A percentile compares a stretch with the other conserved stretches of the same genome.
Conservation (phyloP, 2,113 vertebrate genomes). For the Callocephalon fimbriatum region DNA sequence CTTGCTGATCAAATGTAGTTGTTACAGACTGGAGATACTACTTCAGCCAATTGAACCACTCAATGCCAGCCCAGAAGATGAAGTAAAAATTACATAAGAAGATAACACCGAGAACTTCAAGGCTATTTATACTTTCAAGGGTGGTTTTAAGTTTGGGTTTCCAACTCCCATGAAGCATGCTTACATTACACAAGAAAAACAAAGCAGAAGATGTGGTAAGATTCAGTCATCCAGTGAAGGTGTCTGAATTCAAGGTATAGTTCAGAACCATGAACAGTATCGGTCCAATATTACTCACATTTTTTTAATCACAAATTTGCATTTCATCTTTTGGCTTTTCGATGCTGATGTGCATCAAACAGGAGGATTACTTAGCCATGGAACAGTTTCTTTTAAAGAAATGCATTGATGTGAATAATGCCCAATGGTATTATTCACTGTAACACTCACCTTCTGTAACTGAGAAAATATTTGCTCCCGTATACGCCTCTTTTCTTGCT, state of each 20-base stretch:
- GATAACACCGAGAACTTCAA: not conserved
- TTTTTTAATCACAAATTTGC: not conserved
- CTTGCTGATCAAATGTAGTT: not conserved
- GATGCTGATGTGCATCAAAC: not conserved
- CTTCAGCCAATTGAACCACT: not conserved
- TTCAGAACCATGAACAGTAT: not conserved
- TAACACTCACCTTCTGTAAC: constrained; percentile 78
- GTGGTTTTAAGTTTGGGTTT: not conserved
- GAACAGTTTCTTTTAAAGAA: not conserved
- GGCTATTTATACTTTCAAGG: not conserved
- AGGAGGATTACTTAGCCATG: not conserved
- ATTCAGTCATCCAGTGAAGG: not conserved
- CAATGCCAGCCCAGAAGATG: not conserved
- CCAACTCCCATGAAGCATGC: not conserved
- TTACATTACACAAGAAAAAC: not conserved
- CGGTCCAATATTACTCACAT: not conserved
- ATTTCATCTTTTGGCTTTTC: not conserved
- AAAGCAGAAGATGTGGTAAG: not conserved
- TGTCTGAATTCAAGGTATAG: not conserved
- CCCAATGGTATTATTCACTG: rapidly evolving
- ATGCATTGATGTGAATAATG: not conserved
- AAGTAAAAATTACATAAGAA: not conserved
- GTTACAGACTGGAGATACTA: not conserved
- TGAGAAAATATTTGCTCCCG: constrained; percentile 83
- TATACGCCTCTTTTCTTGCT: constrained; percentile 88